Base-by-base conservation (phyloP, 2,888 invertebrate genomes). In the Stenchaetothrips biformis region DNA sequence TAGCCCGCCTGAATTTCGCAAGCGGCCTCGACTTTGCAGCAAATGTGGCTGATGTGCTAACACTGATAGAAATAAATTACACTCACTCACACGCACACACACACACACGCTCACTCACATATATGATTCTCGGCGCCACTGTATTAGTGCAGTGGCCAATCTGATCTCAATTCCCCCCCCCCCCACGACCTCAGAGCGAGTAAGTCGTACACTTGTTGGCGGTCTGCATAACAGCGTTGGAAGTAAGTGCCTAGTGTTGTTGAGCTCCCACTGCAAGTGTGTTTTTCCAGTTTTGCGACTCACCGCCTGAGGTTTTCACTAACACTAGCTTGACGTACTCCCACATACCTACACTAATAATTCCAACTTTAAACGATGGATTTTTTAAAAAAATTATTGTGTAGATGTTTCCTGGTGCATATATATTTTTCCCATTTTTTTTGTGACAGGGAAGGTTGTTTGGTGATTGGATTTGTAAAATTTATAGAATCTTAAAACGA, bases 1-100 rank as follows among this genome's bases (percentile, higher is more conserved):
- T 74, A 74, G 67, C 67, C 59, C 67, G 25, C 21, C 21, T 74
- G 25, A 74, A 74, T 74, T 74, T 74, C 67, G 67, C 8, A 74
- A 74, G 25, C 11, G 67, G 25, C 67, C 25, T 59, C 25, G 67
- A 25, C 21, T 9, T 25, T 6, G 67, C 67, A 25, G 21, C 25
- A 74, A 74, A 53, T 53, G 53, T 18, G 4, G 53, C 53, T 18
- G 16, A 53, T 18, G 13, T 18, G 53, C 18, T 18, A 53, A 53
- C 8, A 53, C 6, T 11, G 13, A 18, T 53, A 18, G 53, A 53
- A 8, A 18, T 53, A 53, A 53, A 53, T 8, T 13, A 53, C 37
- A 53, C 18, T 11, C 18, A 13, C 13, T 13, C 53, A 37, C 18
- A 53, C 13, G 13, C 53, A 53, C 4, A 13, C 4, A 53, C 53